These are phyloP conservation scores for Malthinus seriepunctatus DNA, from an alignment of 2,888 invertebrate species.

Conservation along the genomic window DNA sequence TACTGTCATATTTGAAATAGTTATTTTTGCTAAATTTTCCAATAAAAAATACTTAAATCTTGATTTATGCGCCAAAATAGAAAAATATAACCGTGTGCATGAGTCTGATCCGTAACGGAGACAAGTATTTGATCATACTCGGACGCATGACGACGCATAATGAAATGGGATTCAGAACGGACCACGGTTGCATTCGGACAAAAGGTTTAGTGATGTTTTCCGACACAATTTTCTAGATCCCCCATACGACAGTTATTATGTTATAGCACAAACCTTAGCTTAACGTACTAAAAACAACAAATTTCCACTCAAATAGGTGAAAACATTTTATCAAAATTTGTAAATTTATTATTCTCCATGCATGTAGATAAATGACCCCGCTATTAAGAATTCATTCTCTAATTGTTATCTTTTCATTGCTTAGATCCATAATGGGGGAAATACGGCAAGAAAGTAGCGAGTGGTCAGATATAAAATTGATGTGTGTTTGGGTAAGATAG, in stretches of 20 bases:
- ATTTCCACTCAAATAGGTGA: no score
- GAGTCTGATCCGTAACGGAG: slow-evolving; percentile 19
- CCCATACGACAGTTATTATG: slow-evolving; percentile 24
- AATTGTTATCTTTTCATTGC: slow-evolving; percentile 28
- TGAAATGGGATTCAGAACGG: slow-evolving; percentile 44
- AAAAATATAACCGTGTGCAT: no score
- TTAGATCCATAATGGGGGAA: slow-evolving; percentile 24
- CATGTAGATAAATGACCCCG: slow-evolving; percentile 18
- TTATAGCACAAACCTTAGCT: slow-evolving; percentile 20
- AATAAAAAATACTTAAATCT: slow-evolving; percentile 7
- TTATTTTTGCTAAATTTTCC: slow-evolving; percentile 45
- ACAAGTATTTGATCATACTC: slow-evolving; percentile 26
- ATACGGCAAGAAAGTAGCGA: slow-evolving; percentile 27
- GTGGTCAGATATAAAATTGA: slow-evolving; percentile 39
- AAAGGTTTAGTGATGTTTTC: slow-evolving; percentile 37
- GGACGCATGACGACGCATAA: slow-evolving; percentile 48
- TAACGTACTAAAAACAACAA: background rate
- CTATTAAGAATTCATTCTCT: slow-evolving; percentile 16
- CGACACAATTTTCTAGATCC: slow-evolving; percentile 19
- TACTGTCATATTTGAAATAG: slow-evolving; percentile 46
- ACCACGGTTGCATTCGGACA: slow-evolving; percentile 44
- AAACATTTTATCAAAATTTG: no score
- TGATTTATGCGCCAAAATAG: no score
- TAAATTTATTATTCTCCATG: no score
- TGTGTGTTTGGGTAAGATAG: slow-evolving; percentile 47